Evolutionary conservation across 2,888 invertebrate species (phyloP), one percentile per base, ranked within the genome.

Genomic region (Peribatodes rhomboidaria): DNA sequence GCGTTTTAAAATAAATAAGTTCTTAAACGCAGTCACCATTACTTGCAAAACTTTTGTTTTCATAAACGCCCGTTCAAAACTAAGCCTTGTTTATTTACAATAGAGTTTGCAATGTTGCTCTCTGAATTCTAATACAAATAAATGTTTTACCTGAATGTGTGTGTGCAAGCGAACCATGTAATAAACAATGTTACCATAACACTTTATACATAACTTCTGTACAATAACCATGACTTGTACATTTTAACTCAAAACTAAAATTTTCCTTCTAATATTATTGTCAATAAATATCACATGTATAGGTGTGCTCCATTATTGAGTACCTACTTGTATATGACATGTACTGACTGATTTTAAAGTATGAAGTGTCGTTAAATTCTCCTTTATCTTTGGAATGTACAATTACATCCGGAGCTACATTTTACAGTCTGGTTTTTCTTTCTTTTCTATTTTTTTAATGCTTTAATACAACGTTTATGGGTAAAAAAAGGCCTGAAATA

Each of bases 41-140:
- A 69, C 63, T 65, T 66, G 69, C 67, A 65, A 52, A 47, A 52
- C 41, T 0, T n/a, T 44, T 44, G 41, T 63, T 49, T 58, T 16
- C 14, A 27, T 37, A 16, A 20, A 35, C 35, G 13, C 18, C 10
- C 61, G 41, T 46, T 55, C 61, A 44, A 61, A 62, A 66, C 27
- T 54, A 50, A 64, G 39, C 61, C 37, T 62, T 67, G 52, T 67
- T 58, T 46, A 42, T 20, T 46, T 41, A 57, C 49, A 59, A 60
- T 69, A 65, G 44, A 60, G 63, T 55, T 52, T 27, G 35, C 37
- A 16, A 61, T 58, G 14, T 39, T 14, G 20, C 42, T 56, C 14
- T 22, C 8, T 35, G 7, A 41, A 44, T 27, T 33, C 49, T 47
- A 53, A 37, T 39, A 37, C 49, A 47, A 41, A 52, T 22, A 62